Conservation (phyloP, 1,140 invertebrate genomes). For the Popillia japonica region DNA sequence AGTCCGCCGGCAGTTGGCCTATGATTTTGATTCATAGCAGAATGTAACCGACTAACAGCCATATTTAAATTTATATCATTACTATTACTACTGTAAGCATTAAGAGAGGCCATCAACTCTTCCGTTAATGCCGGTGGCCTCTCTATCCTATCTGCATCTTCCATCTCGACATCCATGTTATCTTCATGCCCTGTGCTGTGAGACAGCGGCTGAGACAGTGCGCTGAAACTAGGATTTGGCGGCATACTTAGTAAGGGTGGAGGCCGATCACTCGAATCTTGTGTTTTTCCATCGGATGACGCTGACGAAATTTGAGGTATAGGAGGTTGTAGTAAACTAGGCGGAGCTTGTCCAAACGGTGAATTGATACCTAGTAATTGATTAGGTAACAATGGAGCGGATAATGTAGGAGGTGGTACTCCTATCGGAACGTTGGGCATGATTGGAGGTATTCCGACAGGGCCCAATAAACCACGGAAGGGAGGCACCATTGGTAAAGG, state of each 20-base stretch:
- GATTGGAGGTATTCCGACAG: conserved; percentile 59
- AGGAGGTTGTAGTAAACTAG: conserved; percentile 51
- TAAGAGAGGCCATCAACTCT: conserved; percentile 57
- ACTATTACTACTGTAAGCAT: conserved; percentile 42
- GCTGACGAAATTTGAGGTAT: conserved; percentile 45
- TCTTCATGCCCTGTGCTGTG: conserved; percentile 63
- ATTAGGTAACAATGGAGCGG: conserved; percentile 63
- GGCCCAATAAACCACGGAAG: conserved; percentile 56
- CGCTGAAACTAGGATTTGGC: background rate
- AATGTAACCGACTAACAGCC: conserved; percentile 39
- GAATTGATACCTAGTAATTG: conserved; percentile 60
- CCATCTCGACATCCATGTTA: conserved; percentile 73
- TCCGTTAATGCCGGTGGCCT: conserved; percentile 47
- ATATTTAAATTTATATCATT: conserved; percentile 37
- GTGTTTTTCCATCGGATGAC: conserved; percentile 14
- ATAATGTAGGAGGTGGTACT: conserved; percentile 72
- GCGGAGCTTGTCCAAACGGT: conserved; percentile 55
- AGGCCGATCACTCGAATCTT: conserved; percentile 54
- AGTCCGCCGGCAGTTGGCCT: conserved; percentile 33
- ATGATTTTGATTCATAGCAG: conserved; percentile 31
- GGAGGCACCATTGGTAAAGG: conserved; percentile 63
- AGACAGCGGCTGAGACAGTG: conserved; percentile 51
- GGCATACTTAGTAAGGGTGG: conserved; percentile 60
- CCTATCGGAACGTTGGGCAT: conserved; percentile 69
- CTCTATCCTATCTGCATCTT: conserved; percentile 61